Base-by-base conservation (phyloP, 2,888 invertebrate genomes). In the Ormia ochracea region DNA sequence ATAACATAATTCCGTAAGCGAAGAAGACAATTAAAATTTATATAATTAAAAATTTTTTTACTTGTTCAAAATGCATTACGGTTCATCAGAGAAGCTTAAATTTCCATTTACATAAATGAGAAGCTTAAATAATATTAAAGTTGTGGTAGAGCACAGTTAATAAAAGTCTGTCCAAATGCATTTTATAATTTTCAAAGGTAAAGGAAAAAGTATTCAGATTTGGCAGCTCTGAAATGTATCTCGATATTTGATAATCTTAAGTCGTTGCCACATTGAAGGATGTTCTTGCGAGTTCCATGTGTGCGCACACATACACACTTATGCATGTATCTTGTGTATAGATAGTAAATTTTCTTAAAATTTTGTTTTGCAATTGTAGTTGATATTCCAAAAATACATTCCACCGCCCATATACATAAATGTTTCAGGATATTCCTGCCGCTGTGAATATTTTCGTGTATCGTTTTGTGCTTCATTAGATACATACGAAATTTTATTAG, bases 401-500 rank as follows among this genome's bases (percentile, higher is more conserved):
- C 76, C 76, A 77, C 63, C 69, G 76, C 69, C 66, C 73, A 52
- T 56, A 59, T n/a, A n/a, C n/a, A n/a, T 54, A 59, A 59, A 52
- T 54, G 41, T 78, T 59, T 66, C 78, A 72, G 72, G 52, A 78
- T 58, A 50, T 58, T 36, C 17, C 41, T 48, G 36, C 36, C 12
- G 31, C 33, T 43, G 21, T 54, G 43, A 43, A 23, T 43, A 19
- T 65, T 63, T 72, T 43, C 33, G 63, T 73, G 56, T 63, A 69
- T 76, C 38, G 3, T 54, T 59, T 78, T 48, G 50, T 75, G 12
- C 36, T n/a, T n/a, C 59, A 50, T 59, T 59, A 75, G 79, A 79
- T 79, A 79, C 79, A 79, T 50, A 75, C 69, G 52, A 78, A 75
- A 79, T 43, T 59, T 68, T 68, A 69, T 74, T 65, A 52, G 74